Evolutionary conservation across 2,113 vertebrate species (phyloP), one percentile per base, ranked within the genome.

Genomic region (Actenoides lindsayi): DNA sequence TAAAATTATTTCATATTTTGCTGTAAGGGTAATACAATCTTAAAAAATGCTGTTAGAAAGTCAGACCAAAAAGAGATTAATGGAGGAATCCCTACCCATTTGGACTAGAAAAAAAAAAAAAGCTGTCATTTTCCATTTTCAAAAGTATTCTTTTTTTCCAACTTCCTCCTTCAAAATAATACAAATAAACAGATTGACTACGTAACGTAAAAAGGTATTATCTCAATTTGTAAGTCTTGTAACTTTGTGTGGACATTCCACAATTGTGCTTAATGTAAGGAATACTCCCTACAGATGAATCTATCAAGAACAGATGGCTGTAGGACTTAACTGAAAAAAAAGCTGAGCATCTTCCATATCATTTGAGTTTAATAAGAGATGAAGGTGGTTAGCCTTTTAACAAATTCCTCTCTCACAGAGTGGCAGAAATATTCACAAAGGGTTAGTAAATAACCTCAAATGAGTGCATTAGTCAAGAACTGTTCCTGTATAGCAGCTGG

Each of bases 41-140:
- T 35, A 17, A 37, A 8, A 5, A 70, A 88, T 48, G 48, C 73
- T 82, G 16, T 79, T 20, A 86, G 65, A 71, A 88, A 51, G 64
- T 71, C 62, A 83, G 42, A 69, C 39, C 35, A 75, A 91, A 93
- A 91, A 65, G 51, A 74, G 68, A 83, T 31, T 42, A 85, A 54
- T 74, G 37, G 23, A 93, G 50, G 92, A 63, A 93, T 85, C 92
- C 85, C 88, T 59, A 93, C 70, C 85, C 53, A 54, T 67, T 90
- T n/a, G 68, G 31, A 79, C 41, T 50, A 89, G 83, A 48, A 76
- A 68, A 87, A 86, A 68, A 87, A 86, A 64, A 90, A 95, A 62
- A 5, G 39, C 62, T 90, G 90, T 60, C 16, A 73, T 93, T 96
- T 96, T 96, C 65, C 63, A 51, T 91, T 86, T 93, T 96, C 44